These are phyloP conservation scores for Drosophila rellima DNA, from an alignment of 2,888 invertebrate species.

Conservation along the genomic window DNA sequence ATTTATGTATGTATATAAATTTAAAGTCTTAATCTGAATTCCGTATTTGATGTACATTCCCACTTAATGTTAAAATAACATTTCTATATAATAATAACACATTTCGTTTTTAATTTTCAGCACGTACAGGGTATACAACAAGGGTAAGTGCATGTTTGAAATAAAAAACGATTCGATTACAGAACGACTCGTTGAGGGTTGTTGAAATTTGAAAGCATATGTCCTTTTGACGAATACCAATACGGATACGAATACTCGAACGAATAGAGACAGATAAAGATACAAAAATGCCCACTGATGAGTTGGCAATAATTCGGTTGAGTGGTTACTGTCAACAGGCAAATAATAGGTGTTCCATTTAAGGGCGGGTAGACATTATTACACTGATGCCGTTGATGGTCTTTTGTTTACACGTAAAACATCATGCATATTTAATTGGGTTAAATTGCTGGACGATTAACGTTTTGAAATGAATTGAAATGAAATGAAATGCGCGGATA, in stretches of 20 bases:
- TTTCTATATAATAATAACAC: background rate
- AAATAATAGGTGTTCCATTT: slow-evolving; percentile 75
- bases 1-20: too few species aligned
- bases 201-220: slow-evolving; percentile 66
- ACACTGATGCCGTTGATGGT: slow-evolving; percentile 57
- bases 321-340: slow-evolving; percentile 79
- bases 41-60: background rate
- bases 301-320: slow-evolving; percentile 78
- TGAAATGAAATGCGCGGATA: slow-evolving; percentile 70
- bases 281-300: slow-evolving; percentile 77
- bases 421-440: slow-evolving; percentile 78
- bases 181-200: slow-evolving; percentile 45
- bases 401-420: slow-evolving; percentile 76
- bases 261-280: slow-evolving; percentile 58
- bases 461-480: slow-evolving; percentile 72
- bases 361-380: slow-evolving; percentile 63
- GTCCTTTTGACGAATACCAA: slow-evolving; percentile 48
- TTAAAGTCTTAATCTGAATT: too few species aligned
- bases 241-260: slow-evolving; percentile 19
- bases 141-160: slow-evolving; percentile 38
- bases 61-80: background rate
- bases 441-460: slow-evolving; percentile 78
- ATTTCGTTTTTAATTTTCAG: background rate
- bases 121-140: background rate
- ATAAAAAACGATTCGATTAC: slow-evolving; percentile 58